These are phyloP conservation scores for Drosophila infuscata DNA, from an alignment of 2,888 invertebrate genomes.

Conservation along the genomic window DNA sequence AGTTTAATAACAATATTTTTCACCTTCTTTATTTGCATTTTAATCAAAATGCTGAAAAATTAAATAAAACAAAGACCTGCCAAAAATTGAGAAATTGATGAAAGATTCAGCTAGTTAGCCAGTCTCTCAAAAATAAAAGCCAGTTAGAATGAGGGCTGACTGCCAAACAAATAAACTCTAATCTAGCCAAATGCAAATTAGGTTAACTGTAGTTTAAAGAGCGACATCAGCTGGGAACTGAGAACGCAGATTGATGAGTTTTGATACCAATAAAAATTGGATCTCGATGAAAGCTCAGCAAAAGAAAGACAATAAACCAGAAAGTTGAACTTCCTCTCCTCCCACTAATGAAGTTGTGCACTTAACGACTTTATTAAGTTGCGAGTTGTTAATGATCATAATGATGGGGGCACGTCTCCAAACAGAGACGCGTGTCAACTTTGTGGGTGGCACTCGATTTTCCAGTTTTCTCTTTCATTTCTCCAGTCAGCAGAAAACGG, in stretches of 20 bases:
- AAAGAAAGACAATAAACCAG: slow-evolving; percentile 51
- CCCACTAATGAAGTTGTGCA: slow-evolving; percentile 47
- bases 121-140: background rate
- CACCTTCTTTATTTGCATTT: slow-evolving; percentile 62
- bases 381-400: slow-evolving; percentile 49
- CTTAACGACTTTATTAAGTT: slow-evolving; percentile 33
- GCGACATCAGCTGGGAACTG: slow-evolving; percentile 9
- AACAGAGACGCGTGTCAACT: slow-evolving; percentile 26
- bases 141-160: slow-evolving; percentile 24
- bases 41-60: slow-evolving; percentile 50
- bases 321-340: slow-evolving; percentile 4
- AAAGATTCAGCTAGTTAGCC: slow-evolving; percentile 30
- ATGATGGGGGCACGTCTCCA: slow-evolving; percentile 34
- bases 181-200: slow-evolving; percentile 71
- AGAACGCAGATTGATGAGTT: slow-evolving; percentile 35
- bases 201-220: slow-evolving; percentile 74
- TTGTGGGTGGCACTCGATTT: slow-evolving; percentile 39
- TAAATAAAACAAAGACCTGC: slow-evolving; percentile 35
- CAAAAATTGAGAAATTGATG: slow-evolving; percentile 15
- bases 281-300: slow-evolving; percentile 48
- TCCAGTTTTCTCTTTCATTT: slow-evolving; percentile 4
- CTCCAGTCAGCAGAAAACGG: slow-evolving; percentile 12
- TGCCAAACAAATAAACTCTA: slow-evolving; percentile 39
- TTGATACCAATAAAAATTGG: slow-evolving; percentile 24
- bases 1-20: slow-evolving; percentile 61